phyloP scores from a whole-genome alignment of 2,797 vertebrate species.

The Pipistrellus pygmaeus region DNA sequence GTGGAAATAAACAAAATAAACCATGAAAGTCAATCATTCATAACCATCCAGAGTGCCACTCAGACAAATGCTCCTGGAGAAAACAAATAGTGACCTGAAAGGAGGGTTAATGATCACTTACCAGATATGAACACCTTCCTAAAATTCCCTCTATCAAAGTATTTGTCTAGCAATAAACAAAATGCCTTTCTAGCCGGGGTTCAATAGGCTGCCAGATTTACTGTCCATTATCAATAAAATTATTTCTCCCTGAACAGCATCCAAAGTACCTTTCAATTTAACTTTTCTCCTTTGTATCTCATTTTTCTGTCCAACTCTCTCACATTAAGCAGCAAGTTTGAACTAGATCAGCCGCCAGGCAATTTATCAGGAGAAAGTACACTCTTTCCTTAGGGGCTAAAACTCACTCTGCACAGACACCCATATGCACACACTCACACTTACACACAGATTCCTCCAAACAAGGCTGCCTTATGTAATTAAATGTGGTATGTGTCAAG shows the following conservation, averaged over 20 bases:
- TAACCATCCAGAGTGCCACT: conserved; percentile 66
- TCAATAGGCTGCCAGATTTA: neutral
- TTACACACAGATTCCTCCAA: neutral
- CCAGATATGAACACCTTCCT: neutral
- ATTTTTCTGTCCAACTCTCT: neutral
- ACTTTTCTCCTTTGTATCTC: neutral
- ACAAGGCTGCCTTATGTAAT: conserved; percentile 44
- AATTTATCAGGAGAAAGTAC: neutral
- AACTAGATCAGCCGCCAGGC: neutral
- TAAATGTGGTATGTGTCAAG: conserved; percentile 66
- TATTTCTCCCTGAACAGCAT: neutral
- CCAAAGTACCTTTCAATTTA: neutral
- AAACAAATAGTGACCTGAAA: conserved; percentile 40
- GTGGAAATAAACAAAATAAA: conserved; percentile 64
- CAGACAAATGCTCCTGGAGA: conserved; percentile 65
- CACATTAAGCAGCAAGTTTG: conserved; percentile 26
- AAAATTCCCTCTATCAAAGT: neutral
- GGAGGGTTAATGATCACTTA: conserved; percentile 15
- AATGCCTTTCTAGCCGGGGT: neutral
- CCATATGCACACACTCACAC: neutral
- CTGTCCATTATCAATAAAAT: neutral
- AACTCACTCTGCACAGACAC: neutral
- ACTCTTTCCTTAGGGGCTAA: conserved; percentile 2
- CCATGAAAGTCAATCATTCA: conserved; percentile 74
- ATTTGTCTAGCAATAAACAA: conserved; percentile 44